Evolutionary conservation across 2,113 vertebrate species (phyloP).

Genomic region (Tachuris rubrigastra): DNA sequence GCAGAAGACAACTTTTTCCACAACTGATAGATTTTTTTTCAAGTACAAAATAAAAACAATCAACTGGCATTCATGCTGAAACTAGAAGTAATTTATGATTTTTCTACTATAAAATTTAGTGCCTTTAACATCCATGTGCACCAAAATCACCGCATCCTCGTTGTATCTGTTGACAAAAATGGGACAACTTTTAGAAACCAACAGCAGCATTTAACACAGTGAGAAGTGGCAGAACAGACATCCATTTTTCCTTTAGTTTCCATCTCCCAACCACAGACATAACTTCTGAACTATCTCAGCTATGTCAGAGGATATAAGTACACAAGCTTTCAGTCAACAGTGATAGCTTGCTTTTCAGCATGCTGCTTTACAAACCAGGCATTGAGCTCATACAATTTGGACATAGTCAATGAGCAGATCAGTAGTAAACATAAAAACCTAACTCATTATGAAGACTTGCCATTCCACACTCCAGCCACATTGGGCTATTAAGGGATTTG

Average conservation of each 20-base stretch:
- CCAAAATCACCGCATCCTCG: background rate
- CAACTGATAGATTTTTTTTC: background rate
- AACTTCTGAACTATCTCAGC: background rate
- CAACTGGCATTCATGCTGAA: background rate
- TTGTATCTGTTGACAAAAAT: background rate
- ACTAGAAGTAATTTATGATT: background rate
- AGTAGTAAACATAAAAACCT: background rate
- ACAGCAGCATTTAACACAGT: background rate
- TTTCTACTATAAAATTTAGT: background rate
- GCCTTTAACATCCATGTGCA: background rate
- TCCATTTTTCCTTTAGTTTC: background rate
- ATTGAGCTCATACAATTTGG: background rate
- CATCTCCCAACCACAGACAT: background rate
- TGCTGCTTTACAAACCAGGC: background rate
- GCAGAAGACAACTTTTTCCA: background rate
- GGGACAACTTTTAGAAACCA: background rate
- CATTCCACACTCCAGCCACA: background rate
- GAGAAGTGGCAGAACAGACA: background rate
- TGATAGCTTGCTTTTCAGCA: background rate
- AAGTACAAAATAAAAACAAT: background rate
- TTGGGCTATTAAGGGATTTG: fast-evolving
- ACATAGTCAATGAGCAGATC: background rate
- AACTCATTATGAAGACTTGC: background rate
- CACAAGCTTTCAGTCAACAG: background rate
- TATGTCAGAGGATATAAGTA: background rate